These are phyloP conservation scores for Drosophila rubida DNA, from an alignment of 2,888 invertebrate genomes.

Conservation along the genomic window DNA sequence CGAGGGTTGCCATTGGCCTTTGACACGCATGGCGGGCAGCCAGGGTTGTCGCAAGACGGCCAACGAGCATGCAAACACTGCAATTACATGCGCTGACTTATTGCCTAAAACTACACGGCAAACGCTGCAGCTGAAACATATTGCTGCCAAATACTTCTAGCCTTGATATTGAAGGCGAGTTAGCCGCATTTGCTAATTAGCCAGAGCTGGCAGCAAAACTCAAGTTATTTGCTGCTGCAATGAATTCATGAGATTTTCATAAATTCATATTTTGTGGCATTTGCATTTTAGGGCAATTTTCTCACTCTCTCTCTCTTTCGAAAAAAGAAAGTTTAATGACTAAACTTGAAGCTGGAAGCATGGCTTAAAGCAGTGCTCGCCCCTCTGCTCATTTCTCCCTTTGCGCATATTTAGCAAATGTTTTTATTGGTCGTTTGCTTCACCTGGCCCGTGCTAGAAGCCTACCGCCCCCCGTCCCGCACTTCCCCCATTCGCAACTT, in stretches of 20 bases:
- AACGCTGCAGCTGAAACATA: not conserved
- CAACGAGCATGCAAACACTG: not conserved
- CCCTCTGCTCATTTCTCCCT: constrained; percentile 17
- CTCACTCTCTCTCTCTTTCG: too few species aligned
- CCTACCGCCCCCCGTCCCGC: not conserved
- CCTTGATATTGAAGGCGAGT: too few species aligned
- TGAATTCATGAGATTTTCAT: constrained; percentile 29
- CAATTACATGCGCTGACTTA: not conserved
- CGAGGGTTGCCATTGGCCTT: constrained; percentile 13
- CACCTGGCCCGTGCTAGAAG: constrained; percentile 63
- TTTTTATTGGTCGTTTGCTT: constrained; percentile 79
- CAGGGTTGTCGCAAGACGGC: constrained; percentile 5
- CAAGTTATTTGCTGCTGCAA: too few species aligned
- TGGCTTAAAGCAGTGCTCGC: constrained; percentile 46
- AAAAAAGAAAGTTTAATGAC: constrained; percentile 59
- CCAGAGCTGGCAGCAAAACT: constrained; percentile 19
- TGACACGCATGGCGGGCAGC: constrained; percentile 4
- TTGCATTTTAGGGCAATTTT: constrained; percentile 54
- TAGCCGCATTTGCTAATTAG: constrained; percentile 6
- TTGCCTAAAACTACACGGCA: not conserved
- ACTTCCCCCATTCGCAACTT: constrained; percentile 30
- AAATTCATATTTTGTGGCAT: constrained; percentile 51
- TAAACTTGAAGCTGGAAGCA: constrained; percentile 55
- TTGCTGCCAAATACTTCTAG: too few species aligned
- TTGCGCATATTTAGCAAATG: constrained; percentile 62